Percentiles rank a stretch among this genome's conserved stretches.
These are phyloP conservation scores for Bombus sylvicola DNA, from an alignment of 1,140 invertebrate genomes.

Conservation along the genomic window DNA sequence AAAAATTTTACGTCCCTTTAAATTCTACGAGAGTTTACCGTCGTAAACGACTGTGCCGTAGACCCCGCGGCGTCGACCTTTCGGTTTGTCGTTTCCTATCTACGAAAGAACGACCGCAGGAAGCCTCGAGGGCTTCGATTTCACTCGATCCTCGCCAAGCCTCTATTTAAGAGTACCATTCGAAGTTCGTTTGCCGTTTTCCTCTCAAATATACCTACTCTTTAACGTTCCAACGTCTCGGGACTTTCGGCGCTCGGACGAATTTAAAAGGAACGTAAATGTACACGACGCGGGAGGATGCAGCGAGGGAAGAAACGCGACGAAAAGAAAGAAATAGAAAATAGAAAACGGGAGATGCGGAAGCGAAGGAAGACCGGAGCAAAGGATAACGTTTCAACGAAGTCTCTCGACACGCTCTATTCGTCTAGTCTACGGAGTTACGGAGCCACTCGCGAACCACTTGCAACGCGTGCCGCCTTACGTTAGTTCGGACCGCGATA, in stretches of 20 bases:
- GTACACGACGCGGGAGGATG: accelerated
- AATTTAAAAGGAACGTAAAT: too few species aligned
- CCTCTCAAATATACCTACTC: background rate
- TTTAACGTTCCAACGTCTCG: background rate
- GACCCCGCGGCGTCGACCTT: background rate
- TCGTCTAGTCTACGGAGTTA: background rate
- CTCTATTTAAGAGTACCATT: accelerated
- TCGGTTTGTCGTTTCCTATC: background rate
- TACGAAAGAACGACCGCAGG: background rate
- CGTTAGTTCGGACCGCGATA: background rate
- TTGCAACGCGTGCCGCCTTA: background rate
- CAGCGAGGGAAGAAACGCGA: too few species aligned
- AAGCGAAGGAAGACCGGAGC: too few species aligned
- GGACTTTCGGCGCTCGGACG: background rate
- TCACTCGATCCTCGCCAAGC: background rate
- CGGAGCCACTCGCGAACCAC: too few species aligned
- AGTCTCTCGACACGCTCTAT: too few species aligned
- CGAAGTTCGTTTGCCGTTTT: background rate
- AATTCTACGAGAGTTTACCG: background rate
- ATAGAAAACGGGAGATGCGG: too few species aligned
- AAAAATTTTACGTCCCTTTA: background rate
- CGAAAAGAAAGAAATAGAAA: background rate
- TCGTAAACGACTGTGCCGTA: background rate
- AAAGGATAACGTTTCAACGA: too few species aligned
- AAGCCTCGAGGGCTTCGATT: background rate